Evolutionary conservation across 2,797 vertebrate species (phyloP).

Genomic region (Ispidina lecontei): DNA sequence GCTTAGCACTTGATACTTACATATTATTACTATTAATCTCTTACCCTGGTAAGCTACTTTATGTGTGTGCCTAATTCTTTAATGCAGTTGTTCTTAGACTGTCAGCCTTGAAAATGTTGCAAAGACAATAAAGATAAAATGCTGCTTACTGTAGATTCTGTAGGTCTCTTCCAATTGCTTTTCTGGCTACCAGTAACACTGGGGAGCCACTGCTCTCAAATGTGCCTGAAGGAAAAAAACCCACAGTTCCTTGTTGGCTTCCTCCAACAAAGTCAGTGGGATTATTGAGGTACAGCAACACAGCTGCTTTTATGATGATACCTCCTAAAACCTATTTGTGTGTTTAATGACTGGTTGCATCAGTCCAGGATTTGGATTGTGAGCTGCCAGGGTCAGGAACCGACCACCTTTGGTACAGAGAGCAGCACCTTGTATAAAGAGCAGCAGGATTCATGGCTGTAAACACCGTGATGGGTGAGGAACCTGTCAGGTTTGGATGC

Average conservation of each 20-base stretch:
- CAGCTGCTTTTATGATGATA: neutral
- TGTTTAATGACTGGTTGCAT: neutral
- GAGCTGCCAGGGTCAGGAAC: neutral
- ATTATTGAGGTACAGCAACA: neutral
- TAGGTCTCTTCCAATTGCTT: neutral
- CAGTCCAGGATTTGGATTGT: neutral
- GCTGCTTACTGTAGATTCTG: neutral
- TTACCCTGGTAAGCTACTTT: neutral
- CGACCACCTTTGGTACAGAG: neutral
- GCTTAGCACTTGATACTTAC: neutral
- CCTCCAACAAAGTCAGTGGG: neutral
- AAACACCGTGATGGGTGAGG: neutral
- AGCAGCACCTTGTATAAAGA: neutral
- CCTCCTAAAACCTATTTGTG: neutral
- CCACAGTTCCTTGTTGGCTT: neutral
- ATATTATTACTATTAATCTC: neutral
- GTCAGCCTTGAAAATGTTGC: neutral
- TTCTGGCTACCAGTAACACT: neutral
- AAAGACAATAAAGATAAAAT: neutral
- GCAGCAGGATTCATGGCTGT: neutral
- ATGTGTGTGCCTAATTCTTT: neutral
- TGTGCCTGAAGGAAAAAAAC: neutral
- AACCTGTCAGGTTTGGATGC: neutral
- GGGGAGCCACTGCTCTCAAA: neutral
- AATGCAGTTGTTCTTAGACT: neutral